Conservation (phyloP, 2,888 invertebrate species). For the Ormyrus pomaceus region DNA sequence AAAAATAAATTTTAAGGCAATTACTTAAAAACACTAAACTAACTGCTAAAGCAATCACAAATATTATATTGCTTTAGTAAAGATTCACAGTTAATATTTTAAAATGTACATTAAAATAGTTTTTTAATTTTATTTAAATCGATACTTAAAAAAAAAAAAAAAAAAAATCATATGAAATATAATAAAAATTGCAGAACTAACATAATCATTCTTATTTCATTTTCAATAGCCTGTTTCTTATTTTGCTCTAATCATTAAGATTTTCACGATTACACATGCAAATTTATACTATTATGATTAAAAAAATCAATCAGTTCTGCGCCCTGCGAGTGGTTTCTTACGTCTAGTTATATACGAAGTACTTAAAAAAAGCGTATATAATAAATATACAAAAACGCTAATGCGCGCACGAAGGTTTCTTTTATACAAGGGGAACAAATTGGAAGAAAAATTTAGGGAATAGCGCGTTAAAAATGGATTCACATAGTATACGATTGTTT, state of each 20-base stretch:
- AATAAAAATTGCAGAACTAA: slow-evolving; percentile 17
- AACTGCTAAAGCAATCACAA: slow-evolving; percentile 5
- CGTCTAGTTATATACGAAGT: slow-evolving; percentile 45
- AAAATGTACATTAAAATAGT: slow-evolving; percentile 27
- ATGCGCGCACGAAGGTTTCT: slow-evolving; percentile 42
- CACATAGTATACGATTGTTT: slow-evolving; percentile 54
- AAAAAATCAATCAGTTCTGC: slow-evolving; percentile 57
- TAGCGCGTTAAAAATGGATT: slow-evolving; percentile 51
- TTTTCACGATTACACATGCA: slow-evolving; percentile 35
- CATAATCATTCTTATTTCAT: slow-evolving; percentile 47
- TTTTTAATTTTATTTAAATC: slow-evolving; percentile 8
- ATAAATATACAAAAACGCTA: slow-evolving; percentile 56
- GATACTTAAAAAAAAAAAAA: slow-evolving; percentile 25
- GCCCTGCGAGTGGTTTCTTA: slow-evolving; percentile 54
- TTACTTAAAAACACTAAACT: slow-evolving; percentile 7
- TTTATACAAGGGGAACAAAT: slow-evolving; percentile 46
- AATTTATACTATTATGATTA: slow-evolving; percentile 49
- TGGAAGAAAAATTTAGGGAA: slow-evolving; percentile 50
- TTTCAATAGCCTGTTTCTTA: slow-evolving; percentile 37
- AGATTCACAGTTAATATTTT: slow-evolving; percentile 10
- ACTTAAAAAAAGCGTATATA: slow-evolving; percentile 55
- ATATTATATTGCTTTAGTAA: slow-evolving; percentile 29
- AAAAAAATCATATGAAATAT: slow-evolving; percentile 18
- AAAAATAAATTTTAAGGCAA: slow-evolving; percentile 21
- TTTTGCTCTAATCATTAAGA: slow-evolving; percentile 26